A percentile compares a stretch with the other conserved stretches of the same genome.
phyloP scores from a whole-genome alignment of 2,797 vertebrate genomes.

The Alca torda region DNA sequence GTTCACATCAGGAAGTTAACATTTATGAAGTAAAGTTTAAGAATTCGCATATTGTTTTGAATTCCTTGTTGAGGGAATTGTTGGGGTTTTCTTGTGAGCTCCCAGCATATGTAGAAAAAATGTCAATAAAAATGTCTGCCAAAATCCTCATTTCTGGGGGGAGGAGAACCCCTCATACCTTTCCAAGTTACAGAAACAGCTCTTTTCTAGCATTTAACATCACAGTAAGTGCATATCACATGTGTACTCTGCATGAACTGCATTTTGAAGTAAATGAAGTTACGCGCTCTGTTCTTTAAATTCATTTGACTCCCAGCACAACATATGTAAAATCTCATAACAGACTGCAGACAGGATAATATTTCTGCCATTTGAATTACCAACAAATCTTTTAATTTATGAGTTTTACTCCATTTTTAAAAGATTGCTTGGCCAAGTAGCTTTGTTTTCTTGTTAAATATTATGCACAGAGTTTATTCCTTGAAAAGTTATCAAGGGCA shows the following conservation, averaged over 20 bases:
- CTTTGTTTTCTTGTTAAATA: slow-evolving; percentile 62
- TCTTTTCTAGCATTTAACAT: not conserved
- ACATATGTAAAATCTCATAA: slow-evolving; percentile 41
- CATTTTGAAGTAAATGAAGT: slow-evolving; percentile 36
- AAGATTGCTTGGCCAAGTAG: slow-evolving; percentile 12
- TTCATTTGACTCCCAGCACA: slow-evolving; percentile 19
- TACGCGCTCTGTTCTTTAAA: slow-evolving; percentile 19
- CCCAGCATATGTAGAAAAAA: not conserved
- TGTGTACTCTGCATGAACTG: slow-evolving; percentile 26
- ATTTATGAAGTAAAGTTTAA: not conserved
- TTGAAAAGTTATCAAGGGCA: slow-evolving; percentile 33
- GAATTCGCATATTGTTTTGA: not conserved
- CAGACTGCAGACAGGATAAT: slow-evolving; percentile 40
- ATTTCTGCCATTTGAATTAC: slow-evolving; percentile 35
- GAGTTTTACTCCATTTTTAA: slow-evolving; percentile 38
- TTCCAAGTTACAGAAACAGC: not conserved
- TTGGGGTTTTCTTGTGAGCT: not conserved
- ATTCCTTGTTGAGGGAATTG: not conserved
- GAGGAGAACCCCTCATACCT: not conserved
- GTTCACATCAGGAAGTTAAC: not conserved
- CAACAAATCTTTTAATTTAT: slow-evolving; percentile 50
- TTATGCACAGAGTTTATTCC: slow-evolving; percentile 9
- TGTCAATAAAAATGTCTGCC: not conserved
- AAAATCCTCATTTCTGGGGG: not conserved
- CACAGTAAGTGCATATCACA: not conserved